Conservation (phyloP, 2,888 invertebrate species). For the Empis stercorea region DNA sequence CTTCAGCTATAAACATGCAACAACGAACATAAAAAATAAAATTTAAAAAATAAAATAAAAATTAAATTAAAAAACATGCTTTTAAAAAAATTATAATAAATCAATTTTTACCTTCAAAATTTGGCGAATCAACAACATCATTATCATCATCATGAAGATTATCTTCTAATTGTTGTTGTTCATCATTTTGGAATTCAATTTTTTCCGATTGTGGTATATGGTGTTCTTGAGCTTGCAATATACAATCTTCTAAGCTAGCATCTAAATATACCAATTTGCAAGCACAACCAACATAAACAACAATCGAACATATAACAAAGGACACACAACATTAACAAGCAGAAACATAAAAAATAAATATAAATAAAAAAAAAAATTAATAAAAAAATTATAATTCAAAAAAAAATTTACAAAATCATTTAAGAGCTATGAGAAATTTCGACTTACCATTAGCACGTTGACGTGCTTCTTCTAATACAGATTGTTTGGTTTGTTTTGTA, state of each 20-base stretch:
- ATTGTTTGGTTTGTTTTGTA: slow-evolving; percentile 89
- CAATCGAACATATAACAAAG: slow-evolving; percentile 12
- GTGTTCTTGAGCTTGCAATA: slow-evolving; percentile 41
- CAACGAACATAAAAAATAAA: slow-evolving; percentile 14
- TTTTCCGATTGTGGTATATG: slow-evolving; percentile 13
- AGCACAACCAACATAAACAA: slow-evolving; percentile 18
- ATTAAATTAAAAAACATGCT: slow-evolving; percentile 5
- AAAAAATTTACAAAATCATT: neutral
- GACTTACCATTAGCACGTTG: slow-evolving; percentile 70
- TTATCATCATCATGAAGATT: slow-evolving; percentile 18
- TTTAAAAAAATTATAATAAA: slow-evolving; percentile 7
- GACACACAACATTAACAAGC: slow-evolving; percentile 11
- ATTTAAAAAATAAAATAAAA: slow-evolving; percentile 10
- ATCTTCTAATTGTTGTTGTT: slow-evolving; percentile 23
- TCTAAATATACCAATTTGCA: slow-evolving; percentile 36
- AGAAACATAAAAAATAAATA: slow-evolving; percentile 13
- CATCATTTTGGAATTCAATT: slow-evolving; percentile 32
- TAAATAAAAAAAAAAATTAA: slow-evolving; percentile 7
- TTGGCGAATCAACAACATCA: slow-evolving; percentile 26
- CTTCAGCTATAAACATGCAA: slow-evolving; percentile 10
- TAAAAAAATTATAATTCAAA: neutral
- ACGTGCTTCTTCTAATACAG: slow-evolving; percentile 80
- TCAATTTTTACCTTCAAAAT: slow-evolving; percentile 36
- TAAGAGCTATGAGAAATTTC: neutral
- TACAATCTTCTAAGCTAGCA: slow-evolving; percentile 51